Evolutionary conservation across 2,888 invertebrate species (phyloP).

Genomic region (Endotricha flammealis): DNA sequence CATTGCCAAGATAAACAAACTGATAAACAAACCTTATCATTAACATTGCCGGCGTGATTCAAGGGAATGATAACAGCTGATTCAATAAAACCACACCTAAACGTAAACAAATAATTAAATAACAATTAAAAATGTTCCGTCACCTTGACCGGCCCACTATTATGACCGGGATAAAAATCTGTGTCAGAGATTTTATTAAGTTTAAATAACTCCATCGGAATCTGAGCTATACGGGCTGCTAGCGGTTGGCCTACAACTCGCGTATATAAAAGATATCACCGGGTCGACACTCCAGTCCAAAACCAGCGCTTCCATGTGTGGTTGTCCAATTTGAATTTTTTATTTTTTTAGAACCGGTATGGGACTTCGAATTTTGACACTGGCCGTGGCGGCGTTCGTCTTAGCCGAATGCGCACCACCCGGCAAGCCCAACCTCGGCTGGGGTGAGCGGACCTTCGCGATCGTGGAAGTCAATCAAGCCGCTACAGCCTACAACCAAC

Average conservation of each 20-base stretch:
- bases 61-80: too few species aligned
- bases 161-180: slow-evolving; percentile 62
- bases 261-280: slow-evolving; percentile 66
- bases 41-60: too few species aligned
- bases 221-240: slow-evolving; percentile 56
- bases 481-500: slow-evolving; percentile 70
- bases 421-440: slow-evolving; percentile 63
- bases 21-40: too few species aligned
- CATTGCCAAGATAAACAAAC: too few species aligned
- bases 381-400: slow-evolving; percentile 42
- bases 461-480: slow-evolving; percentile 72
- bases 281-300: slow-evolving; percentile 56
- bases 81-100: too few species aligned
- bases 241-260: slow-evolving; percentile 73
- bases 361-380: slow-evolving; percentile 45
- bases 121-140: slow-evolving; percentile 48
- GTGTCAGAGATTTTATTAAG: slow-evolving; percentile 68
- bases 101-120: slow-evolving; percentile 42
- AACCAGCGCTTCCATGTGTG: slow-evolving; percentile 50
- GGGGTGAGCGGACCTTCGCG: slow-evolving; percentile 69
- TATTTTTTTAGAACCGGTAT: slow-evolving; percentile 61
- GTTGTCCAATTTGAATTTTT: slow-evolving; percentile 38
- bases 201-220: slow-evolving; percentile 52
- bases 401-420: slow-evolving; percentile 53
- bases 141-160: slow-evolving; percentile 63